A percentile compares a stretch with the other conserved stretches of the same genome.
These are phyloP conservation scores for Lordiphosa fenestrarum DNA, from an alignment of 2,888 invertebrate genomes.

Conservation along the genomic window DNA sequence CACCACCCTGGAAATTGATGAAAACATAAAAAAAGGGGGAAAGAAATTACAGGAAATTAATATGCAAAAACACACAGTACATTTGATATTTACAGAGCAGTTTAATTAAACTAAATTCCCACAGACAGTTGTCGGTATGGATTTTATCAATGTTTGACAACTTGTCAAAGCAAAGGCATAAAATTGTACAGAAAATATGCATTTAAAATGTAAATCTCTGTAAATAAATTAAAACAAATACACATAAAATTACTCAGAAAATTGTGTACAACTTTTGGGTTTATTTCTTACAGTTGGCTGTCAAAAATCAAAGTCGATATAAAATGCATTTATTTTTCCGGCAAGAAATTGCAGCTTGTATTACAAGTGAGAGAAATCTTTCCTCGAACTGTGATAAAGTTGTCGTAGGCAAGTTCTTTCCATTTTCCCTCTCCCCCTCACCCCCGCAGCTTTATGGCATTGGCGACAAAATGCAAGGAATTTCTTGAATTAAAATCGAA, in stretches of 20 bases:
- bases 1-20: conserved; percentile 47
- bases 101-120: conserved; percentile 61
- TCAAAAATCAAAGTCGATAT: conserved; percentile 48
- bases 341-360: conserved; percentile 11
- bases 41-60: conserved; percentile 11
- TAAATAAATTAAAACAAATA: conserved; percentile 50
- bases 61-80: conserved; percentile 2
- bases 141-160: conserved; percentile 49
- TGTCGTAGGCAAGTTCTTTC: conserved; percentile 42
- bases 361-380: too few species aligned
- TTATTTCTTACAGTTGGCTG: conserved; percentile 39
- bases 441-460: conserved; percentile 32
- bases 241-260: conserved; percentile 67
- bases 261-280: conserved; percentile 20
- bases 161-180: conserved; percentile 44
- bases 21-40: conserved; percentile 3
- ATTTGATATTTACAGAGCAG: conserved; percentile 16
- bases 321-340: not conserved
- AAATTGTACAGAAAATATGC: conserved; percentile 37
- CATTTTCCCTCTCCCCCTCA: conserved; percentile 13
- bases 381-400: conserved; percentile 51
- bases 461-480: conserved; percentile 59
- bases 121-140: conserved; percentile 17
- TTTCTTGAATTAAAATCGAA: conserved; percentile 72
- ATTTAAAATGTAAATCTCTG: conserved; percentile 31